Base-by-base conservation (phyloP, 2,113 vertebrate genomes). In the Sturnira hondurensis region DNA sequence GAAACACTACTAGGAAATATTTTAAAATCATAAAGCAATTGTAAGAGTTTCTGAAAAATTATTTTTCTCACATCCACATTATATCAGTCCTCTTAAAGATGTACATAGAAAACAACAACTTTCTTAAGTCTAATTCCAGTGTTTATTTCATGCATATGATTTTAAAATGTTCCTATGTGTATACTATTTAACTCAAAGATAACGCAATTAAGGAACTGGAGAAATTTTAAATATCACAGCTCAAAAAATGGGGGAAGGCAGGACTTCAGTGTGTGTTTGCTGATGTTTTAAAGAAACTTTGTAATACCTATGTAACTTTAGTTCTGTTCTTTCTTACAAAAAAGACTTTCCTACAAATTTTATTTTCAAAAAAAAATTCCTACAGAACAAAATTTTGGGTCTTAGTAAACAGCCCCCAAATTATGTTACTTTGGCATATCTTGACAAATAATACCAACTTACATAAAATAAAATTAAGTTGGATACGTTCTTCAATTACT, bases 381-480 rank as follows among this genome's bases (percentile, higher is more conserved):
- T 41, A 61, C 8, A 61, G 87, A 82, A 74, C n/a, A 52, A 63
- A 83, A 45, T n/a, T 92, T 91, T 91, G 63, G 80, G 89, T 95
- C 73, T 88, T 65, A 86, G 90, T 68, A 73, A 85, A 94, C 54
- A 80, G 14, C 15, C 15, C 12, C 26, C 31, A 70, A 94, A 80
- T 74, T 83, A 86, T 58, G 56, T 58, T 26, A 92, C 17, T 43
- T 88, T 85, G 20, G 33, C 70, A 78, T n/a, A 58, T 5, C 73
- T 3, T 70, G 45, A 76, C 74, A 70, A 85, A 78, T 45, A 96
- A 91, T 4, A 88, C 5, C 36, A 86, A 45, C 56, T 92, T 67
- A 88, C 77, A 76, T 77, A 86, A 93, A 85, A 63, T 94, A 70
- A 84, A 87, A 47, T 41, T 71, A 68, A 87, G 6, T 45, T 15